A percentile compares a stretch with the other conserved stretches of the same genome.
phyloP scores from a whole-genome alignment of 2,797 vertebrate species.

The Novumbra hubbsi region DNA sequence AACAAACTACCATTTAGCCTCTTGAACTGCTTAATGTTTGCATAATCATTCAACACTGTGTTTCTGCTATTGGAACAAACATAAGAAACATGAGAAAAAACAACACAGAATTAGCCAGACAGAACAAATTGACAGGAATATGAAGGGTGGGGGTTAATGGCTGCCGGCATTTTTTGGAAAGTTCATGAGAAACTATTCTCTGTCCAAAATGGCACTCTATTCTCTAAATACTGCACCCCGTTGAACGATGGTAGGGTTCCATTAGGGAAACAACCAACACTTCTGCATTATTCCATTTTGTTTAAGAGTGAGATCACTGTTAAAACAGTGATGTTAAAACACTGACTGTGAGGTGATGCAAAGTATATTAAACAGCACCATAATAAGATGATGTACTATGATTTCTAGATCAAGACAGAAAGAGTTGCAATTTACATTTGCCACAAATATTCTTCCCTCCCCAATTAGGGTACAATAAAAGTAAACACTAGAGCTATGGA shows the following conservation, averaged over 20 bases:
- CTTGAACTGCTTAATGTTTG: too few species aligned
- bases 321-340: not conserved
- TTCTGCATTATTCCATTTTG: not conserved
- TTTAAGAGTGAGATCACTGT: not conserved
- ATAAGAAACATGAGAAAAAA: not conserved
- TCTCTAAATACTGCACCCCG: too few species aligned
- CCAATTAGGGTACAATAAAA: not conserved
- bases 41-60: too few species aligned
- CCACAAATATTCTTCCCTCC: not conserved
- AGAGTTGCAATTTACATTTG: not conserved
- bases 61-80: too few species aligned
- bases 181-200: too few species aligned
- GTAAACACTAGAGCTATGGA: not conserved
- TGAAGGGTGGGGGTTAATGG: not conserved
- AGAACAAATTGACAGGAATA: not conserved
- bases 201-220: too few species aligned
- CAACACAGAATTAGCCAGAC: not conserved
- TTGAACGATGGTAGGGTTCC: too few species aligned
- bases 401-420: not conserved
- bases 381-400: not conserved
- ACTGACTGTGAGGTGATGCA: not conserved
- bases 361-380: not conserved
- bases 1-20: too few species aligned
- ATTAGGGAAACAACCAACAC: too few species aligned
- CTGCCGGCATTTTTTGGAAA: not conserved